Evolutionary conservation across 2,888 invertebrate genomes (phyloP).

Genomic region (Dynastes hyllus): DNA sequence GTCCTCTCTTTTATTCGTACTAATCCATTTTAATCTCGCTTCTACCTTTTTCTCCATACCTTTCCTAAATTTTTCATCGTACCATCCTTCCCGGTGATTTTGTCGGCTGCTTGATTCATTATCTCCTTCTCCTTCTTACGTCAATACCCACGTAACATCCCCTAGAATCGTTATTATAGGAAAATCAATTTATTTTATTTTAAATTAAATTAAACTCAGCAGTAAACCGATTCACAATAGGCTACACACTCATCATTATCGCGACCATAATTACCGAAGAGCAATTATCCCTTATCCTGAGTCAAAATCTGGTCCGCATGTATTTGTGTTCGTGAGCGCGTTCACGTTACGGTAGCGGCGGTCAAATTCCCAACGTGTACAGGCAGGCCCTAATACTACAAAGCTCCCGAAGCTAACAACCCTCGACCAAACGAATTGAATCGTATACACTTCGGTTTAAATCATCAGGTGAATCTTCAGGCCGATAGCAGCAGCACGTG

Average conservation of each 20-base stretch:
- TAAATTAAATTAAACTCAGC: slow-evolving; percentile 5
- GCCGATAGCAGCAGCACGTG: slow-evolving; percentile 2
- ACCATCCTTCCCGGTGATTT: no score
- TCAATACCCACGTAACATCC: no score
- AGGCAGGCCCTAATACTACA: not conserved
- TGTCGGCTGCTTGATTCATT: no score
- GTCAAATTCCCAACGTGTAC: slow-evolving; percentile 18
- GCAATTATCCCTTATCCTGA: slow-evolving; percentile 9
- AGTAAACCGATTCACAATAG: not conserved
- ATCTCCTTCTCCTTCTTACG: no score
- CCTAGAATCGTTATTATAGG: not conserved
- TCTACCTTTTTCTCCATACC: no score
- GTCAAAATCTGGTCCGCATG: slow-evolving; percentile 3
- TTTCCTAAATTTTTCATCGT: no score
- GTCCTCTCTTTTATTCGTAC: no score
- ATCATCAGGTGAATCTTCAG: slow-evolving; percentile 43
- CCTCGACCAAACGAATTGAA: slow-evolving; percentile 28
- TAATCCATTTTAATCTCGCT: no score
- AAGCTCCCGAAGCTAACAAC: slow-evolving; percentile 4
- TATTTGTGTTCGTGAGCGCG: not conserved
- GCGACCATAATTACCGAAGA: slow-evolving; percentile 6
- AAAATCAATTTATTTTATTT: not conserved
- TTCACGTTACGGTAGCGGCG: not conserved
- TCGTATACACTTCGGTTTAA: slow-evolving; percentile 37
- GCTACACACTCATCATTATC: not conserved